Percentiles rank a stretch among this genome's conserved stretches.
These are phyloP conservation scores for Sprattus sprattus DNA, from an alignment of 2,113 vertebrate species.

Conservation along the genomic window DNA sequence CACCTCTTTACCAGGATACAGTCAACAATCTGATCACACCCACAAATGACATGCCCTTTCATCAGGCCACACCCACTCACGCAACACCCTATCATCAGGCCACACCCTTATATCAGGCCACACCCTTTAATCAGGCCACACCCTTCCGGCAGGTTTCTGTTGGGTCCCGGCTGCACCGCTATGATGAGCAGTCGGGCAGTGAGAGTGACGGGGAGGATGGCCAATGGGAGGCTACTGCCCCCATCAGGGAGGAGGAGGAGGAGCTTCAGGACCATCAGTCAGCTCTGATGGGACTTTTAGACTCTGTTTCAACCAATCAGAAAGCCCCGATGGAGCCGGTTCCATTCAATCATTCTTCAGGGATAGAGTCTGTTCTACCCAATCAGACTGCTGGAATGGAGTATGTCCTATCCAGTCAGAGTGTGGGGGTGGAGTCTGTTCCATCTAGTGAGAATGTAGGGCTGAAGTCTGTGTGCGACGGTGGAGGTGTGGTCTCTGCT, in stretches of 20 bases:
- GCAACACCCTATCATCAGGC: background rate
- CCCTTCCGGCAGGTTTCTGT: slow-evolving; percentile 44
- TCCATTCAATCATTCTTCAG: background rate
- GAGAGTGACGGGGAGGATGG: slow-evolving; percentile 81
- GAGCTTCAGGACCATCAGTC: slow-evolving; percentile 33
- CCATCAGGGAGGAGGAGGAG: slow-evolving; percentile 71
- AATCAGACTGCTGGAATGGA: background rate
- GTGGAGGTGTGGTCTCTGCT: no score
- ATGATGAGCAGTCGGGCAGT: slow-evolving; percentile 88
- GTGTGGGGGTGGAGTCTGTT: background rate
- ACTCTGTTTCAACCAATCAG: background rate
- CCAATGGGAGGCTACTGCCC: slow-evolving; percentile 80
- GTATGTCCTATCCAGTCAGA: background rate
- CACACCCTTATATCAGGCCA: background rate
- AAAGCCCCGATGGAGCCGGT: background rate
- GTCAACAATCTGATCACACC: background rate
- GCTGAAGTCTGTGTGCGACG: no score
- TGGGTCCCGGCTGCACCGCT: slow-evolving; percentile 77
- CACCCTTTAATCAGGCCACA: background rate
- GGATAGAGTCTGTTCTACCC: background rate
- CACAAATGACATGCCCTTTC: background rate
- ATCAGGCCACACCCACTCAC: background rate
- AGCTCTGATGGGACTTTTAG: background rate
- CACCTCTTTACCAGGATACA: no score
- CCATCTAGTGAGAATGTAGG: no score